Evolutionary conservation across 2,797 vertebrate species (phyloP).

Genomic region (Diplodus sargus): DNA sequence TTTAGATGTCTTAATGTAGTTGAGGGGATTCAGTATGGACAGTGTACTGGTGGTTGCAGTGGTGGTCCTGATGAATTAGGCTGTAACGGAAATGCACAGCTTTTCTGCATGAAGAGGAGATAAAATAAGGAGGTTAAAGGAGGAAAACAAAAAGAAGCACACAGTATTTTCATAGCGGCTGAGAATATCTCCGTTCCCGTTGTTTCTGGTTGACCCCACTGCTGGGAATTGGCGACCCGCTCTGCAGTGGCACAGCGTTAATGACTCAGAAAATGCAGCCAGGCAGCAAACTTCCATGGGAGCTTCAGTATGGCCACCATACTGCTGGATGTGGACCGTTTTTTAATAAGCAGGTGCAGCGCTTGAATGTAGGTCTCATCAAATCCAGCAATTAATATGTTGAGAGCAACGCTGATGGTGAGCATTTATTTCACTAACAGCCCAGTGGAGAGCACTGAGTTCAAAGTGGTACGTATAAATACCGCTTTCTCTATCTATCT

Average conservation of each 20-base stretch:
- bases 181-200: conserved; percentile 45
- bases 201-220: conserved; percentile 64
- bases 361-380: conserved; percentile 64
- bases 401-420: conserved; percentile 69
- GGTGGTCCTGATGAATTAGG: background rate
- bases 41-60: background rate
- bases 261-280: conserved; percentile 80
- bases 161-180: background rate
- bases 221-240: conserved; percentile 61
- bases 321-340: conserved; percentile 52
- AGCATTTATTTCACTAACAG: conserved; percentile 65
- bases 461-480: conserved; percentile 44
- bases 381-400: conserved; percentile 75
- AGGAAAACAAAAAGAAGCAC: conserved; percentile 6
- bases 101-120: conserved; percentile 8
- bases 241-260: conserved; percentile 68
- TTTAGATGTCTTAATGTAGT: conserved; percentile 1
- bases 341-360: conserved; percentile 73
- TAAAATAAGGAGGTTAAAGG: background rate
- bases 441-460: conserved; percentile 37
- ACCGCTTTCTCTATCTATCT: conserved; percentile 16
- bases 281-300: conserved; percentile 68
- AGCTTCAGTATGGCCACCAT: conserved; percentile 49
- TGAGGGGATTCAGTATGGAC: background rate
- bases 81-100: background rate